Conservation (phyloP, 1,140 invertebrate genomes). For the Drosophila eugracilis region DNA sequence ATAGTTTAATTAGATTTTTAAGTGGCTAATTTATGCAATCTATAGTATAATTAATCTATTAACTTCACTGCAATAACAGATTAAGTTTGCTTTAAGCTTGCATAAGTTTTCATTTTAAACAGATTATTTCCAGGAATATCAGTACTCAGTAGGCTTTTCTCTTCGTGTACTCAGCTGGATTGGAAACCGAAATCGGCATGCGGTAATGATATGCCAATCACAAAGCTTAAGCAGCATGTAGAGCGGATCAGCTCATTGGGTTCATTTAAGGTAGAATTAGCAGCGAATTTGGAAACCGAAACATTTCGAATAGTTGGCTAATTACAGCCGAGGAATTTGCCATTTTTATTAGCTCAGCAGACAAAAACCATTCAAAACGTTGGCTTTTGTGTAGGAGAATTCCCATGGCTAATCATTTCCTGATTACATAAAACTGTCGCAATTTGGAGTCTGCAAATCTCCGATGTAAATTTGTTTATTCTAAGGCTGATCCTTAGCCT, state of each 20-base stretch:
- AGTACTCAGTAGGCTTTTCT: too few species aligned
- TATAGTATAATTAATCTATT: neutral
- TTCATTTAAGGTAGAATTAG: conserved; percentile 75
- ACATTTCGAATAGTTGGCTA: conserved; percentile 58
- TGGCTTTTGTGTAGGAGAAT: conserved; percentile 1
- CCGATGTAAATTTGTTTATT: conserved; percentile 69
- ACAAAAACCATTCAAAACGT: neutral
- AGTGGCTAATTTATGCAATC: neutral
- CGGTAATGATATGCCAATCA: conserved; percentile 79
- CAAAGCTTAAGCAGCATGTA: conserved; percentile 66
- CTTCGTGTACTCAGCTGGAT: conserved; percentile 20
- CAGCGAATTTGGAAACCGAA: conserved; percentile 57
- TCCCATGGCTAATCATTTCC: conserved; percentile 61
- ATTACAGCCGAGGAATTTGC: conserved; percentile 61
- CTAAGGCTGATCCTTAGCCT: conserved; percentile 51
- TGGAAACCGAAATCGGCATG: conserved; percentile 30
- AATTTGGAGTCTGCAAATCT: conserved; percentile 28
- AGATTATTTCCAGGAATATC: too few species aligned
- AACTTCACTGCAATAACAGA: too few species aligned
- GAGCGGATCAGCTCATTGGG: conserved; percentile 62
- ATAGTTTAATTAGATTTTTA: neutral
- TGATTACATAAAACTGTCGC: conserved; percentile 74
- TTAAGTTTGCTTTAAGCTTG: too few species aligned
- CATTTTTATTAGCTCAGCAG: conserved; percentile 19
- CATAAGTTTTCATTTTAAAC: too few species aligned